phyloP scores from a whole-genome alignment of 2,113 vertebrate genomes.

The Scartelaos histophorus region DNA sequence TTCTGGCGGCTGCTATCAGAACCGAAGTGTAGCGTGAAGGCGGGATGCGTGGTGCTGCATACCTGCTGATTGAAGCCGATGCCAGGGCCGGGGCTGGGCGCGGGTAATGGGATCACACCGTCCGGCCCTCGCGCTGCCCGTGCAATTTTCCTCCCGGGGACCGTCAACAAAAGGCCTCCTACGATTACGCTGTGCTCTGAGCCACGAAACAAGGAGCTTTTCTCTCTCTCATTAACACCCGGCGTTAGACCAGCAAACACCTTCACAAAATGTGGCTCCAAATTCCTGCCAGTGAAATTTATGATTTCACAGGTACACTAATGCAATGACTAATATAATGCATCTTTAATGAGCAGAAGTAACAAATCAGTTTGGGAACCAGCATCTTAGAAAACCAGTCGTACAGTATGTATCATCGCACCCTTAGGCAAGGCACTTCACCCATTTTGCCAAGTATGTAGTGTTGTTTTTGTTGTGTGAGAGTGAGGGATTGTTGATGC shows the following conservation, averaged over 20 bases:
- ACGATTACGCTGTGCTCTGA: conserved; percentile 64
- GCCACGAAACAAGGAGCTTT: conserved; percentile 54
- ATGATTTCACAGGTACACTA: neutral
- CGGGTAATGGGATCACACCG: conserved; percentile 71
- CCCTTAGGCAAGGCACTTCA: neutral
- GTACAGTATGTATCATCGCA: too few relatives aligned
- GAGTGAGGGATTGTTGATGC: too few relatives aligned
- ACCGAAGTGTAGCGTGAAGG: conserved; percentile 31
- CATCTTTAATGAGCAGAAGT: neutral
- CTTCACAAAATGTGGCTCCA: conserved; percentile 46
- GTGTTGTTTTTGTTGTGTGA: too few relatives aligned
- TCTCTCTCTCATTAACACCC: conserved; percentile 68
- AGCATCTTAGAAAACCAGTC: neutral
- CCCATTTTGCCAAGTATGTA: too few relatives aligned
- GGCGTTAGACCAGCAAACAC: conserved; percentile 28
- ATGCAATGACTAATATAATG: neutral
- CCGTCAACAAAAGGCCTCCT: conserved; percentile 63
- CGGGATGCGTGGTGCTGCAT: conserved; percentile 33
- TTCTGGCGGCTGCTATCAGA: conserved; percentile 20
- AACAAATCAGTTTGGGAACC: neutral
- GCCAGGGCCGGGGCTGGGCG: conserved; percentile 48
- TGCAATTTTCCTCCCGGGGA: conserved; percentile 62
- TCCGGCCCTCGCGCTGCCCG: conserved; percentile 53
- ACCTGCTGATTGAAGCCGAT: conserved; percentile 67
- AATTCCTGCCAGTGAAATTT: conserved; percentile 8